Conservation (phyloP, 2,888 invertebrate species). For the Cantharis rustica region DNA sequence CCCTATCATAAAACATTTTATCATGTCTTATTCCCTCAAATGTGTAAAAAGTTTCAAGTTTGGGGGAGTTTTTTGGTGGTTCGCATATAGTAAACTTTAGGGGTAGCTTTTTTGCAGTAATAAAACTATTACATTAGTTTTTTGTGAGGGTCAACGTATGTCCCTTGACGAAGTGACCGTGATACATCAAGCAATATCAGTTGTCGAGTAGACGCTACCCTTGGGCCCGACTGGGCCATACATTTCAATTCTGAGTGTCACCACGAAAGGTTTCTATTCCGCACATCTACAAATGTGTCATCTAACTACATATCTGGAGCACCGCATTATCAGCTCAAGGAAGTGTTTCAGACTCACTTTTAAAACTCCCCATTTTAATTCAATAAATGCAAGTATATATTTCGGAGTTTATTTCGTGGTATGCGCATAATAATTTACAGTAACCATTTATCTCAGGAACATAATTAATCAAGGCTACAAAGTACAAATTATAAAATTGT, state of each 20-base stretch:
- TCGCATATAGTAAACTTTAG: conserved; percentile 10
- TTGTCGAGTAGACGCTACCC: conserved; percentile 53
- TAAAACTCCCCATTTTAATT: neutral
- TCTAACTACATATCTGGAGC: conserved; percentile 30
- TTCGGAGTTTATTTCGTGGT: conserved; percentile 41
- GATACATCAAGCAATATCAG: conserved; percentile 59
- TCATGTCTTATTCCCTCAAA: conserved; percentile 41
- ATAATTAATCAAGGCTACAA: conserved; percentile 55
- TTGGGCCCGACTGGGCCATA: conserved; percentile 53
- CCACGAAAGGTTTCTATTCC: conserved; percentile 36
- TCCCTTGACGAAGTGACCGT: conserved; percentile 56
- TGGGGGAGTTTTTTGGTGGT: conserved; percentile 28
- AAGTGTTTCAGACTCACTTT: neutral
- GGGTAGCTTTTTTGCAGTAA: conserved; percentile 43
- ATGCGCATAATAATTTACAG: conserved; percentile 53
- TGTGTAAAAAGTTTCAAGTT: conserved; percentile 39
- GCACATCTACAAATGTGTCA: conserved; percentile 28
- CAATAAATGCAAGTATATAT: conserved; percentile 24
- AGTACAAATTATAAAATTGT: conserved; percentile 58
- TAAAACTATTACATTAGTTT: conserved; percentile 58
- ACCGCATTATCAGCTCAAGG: neutral
- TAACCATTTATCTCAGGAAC: conserved; percentile 52
- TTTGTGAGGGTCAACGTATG: conserved; percentile 48
- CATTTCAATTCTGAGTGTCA: conserved; percentile 57
- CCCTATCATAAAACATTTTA: conserved; percentile 41